These are phyloP conservation scores for Mungos mungo DNA, from an alignment of 2,113 vertebrate species.

Conservation along the genomic window DNA sequence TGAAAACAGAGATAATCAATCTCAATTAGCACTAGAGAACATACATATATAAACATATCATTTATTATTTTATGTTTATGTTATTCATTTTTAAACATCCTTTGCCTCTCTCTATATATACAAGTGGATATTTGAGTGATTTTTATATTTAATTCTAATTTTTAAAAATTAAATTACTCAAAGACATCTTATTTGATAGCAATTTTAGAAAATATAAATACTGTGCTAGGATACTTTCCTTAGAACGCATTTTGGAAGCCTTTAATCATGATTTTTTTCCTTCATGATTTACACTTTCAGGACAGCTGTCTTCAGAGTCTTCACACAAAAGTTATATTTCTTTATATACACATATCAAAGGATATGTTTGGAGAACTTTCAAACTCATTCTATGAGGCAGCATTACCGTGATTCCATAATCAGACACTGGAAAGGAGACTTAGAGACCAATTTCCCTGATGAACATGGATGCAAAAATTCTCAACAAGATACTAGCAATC, in stretches of 20 bases:
- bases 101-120: background rate
- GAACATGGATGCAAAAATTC: too few species aligned
- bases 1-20: background rate
- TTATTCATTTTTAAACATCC: background rate
- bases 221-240: background rate
- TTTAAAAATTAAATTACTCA: background rate
- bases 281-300: background rate
- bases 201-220: background rate
- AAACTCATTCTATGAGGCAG: too few species aligned
- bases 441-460: too few species aligned
- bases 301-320: background rate
- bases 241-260: background rate
- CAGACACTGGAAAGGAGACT: too few species aligned
- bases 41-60: background rate
- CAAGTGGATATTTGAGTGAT: background rate
- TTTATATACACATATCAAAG: background rate
- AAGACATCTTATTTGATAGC: background rate
- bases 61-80: background rate
- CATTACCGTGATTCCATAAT: too few species aligned
- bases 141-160: background rate
- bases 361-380: too few species aligned
- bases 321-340: background rate
- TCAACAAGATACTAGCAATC: too few species aligned
- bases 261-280: background rate
- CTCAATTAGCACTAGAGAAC: background rate